Evolutionary conservation across 2,797 vertebrate genomes (phyloP), one percentile per base, ranked within the genome.

Genomic region (Erethizon dorsatum): DNA sequence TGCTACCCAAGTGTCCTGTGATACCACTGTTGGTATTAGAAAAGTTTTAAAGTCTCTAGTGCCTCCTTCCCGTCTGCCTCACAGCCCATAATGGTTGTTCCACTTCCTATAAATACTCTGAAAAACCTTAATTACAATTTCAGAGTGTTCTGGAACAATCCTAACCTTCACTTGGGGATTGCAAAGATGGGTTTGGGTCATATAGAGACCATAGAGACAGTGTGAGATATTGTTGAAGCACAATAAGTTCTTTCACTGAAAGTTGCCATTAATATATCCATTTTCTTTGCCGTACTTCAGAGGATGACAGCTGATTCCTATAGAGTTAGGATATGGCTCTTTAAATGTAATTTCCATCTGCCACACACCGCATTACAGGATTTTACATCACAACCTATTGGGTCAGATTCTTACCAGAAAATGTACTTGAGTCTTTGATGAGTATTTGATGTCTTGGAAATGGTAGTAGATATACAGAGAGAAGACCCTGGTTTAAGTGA

Each of bases 291-390:
- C 90, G 20, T 80, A 50, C 47, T 73, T 28, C 20, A 17, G 91
- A 78, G 90, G 45, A 45, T 33, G 75, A 63, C 37, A 90, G 59
- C 69, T 56, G 54, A 78, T 87, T 94, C 50, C 67, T 83, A 6
- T 24, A 50, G 47, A 90, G 12, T 78, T 92, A 85, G 47, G 57
- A 54, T 75, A 37, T 90, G 15, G 37, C 67, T 94, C 71, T 92
- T 77, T 79, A 88, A 93, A 78, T 94, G 56, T 94, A 59, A 88
- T 90, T 90, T 90, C 78, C 73, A 57, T 89, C 91, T 91, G 79
- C 28, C 71, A 33, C 86, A 52, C 67, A 92, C 50, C 88, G 11
- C 61, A 77, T 83, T 88, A 56, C 28, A 92, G 91, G 56, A 50
- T 95, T 94, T 90, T 88, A n/a, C 37, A 86, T 88, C 75, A 89